A percentile compares a stretch with the other conserved stretches of the same genome.
Evolutionary conservation across 2,888 invertebrate species (phyloP).

Genomic region (Rhingia campestris): DNA sequence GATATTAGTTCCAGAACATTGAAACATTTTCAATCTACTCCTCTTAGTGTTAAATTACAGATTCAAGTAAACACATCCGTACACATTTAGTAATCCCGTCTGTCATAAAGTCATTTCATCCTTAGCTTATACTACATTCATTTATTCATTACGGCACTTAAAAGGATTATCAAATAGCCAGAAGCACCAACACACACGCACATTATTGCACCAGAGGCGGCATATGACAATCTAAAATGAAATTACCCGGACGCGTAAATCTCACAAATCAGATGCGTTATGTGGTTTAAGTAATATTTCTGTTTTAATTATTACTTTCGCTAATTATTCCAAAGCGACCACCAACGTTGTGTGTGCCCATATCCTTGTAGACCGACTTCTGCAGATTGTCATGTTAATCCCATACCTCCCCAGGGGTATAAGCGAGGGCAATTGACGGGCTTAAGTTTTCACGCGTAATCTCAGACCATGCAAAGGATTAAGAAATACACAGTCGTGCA

Average conservation of each 20-base stretch:
- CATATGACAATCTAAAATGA: conserved; percentile 28
- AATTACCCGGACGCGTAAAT: conserved; percentile 53
- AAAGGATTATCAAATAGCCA: conserved; percentile 59
- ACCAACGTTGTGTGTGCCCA: conserved; percentile 10
- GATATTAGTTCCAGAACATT: too few relatives aligned
- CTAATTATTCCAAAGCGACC: conserved; percentile 64
- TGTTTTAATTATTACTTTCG: conserved; percentile 70
- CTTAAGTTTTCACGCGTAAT: conserved; percentile 71
- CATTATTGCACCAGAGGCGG: not conserved
- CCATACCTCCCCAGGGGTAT: conserved; percentile 23
- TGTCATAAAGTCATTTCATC: conserved; percentile 61
- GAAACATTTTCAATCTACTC: too few relatives aligned
- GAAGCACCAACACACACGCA: not conserved
- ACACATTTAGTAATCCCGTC: conserved; percentile 17
- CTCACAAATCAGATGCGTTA: conserved; percentile 69
- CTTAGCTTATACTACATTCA: conserved; percentile 43
- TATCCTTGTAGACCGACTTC: not conserved
- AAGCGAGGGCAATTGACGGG: conserved; percentile 57
- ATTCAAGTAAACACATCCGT: not conserved
- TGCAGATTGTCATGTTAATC: conserved; percentile 63
- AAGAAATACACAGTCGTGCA: conserved; percentile 27
- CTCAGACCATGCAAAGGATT: conserved; percentile 66
- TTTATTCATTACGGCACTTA: conserved; percentile 56
- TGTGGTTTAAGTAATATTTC: conserved; percentile 65
- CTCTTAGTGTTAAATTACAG: too few relatives aligned